Conservation (phyloP, 2,113 vertebrate species). For the Salminus brasiliensis region DNA sequence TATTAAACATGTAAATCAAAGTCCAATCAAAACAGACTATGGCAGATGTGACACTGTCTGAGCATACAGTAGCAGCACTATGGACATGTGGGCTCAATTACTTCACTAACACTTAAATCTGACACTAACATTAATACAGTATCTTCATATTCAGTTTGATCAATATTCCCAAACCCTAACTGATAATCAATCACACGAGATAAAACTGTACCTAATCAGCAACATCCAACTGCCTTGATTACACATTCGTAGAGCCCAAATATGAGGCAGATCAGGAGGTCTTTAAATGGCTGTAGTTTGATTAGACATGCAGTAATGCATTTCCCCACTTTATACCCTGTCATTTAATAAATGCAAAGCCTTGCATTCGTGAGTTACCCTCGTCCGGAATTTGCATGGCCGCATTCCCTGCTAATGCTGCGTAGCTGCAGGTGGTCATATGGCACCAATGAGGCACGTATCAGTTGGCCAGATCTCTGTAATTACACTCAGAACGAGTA, state of each 20-base stretch:
- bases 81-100: no score
- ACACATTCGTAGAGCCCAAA: no score
- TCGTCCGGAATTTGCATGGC: neutral
- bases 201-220: neutral
- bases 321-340: neutral
- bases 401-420: conserved; percentile 8
- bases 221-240: neutral
- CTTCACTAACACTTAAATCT: no score
- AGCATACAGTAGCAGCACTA: no score
- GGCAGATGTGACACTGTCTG: no score
- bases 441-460: conserved; percentile 56
- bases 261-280: no score
- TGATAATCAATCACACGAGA: neutral
- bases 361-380: conserved; percentile 7
- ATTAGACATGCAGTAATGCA: neutral
- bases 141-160: no score
- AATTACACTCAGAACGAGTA: conserved; percentile 44
- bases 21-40: no score
- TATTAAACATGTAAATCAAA: no score
- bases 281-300: neutral
- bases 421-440: conserved; percentile 53
- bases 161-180: no score
- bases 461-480: conserved; percentile 50
- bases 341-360: conserved; percentile 20
- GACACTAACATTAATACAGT: no score